Evolutionary conservation across 92 coral and sea anemone genomes (phyloP).

Genomic region (Zoanthus solanderi): DNA sequence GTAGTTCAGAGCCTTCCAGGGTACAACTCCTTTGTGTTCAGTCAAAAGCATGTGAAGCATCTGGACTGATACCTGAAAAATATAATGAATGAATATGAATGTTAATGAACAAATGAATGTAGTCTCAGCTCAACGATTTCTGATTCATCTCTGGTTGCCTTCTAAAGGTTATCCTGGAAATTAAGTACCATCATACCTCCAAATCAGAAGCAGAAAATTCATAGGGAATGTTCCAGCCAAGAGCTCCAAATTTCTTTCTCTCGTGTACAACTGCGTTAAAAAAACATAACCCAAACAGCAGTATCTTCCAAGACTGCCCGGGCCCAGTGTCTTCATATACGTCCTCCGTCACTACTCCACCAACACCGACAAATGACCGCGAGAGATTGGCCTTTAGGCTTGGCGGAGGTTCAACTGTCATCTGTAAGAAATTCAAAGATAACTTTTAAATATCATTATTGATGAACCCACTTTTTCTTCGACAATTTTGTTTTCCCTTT

Average conservation of each 20-base stretch:
- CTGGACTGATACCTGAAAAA: slow-evolving; percentile 85
- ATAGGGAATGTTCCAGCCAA: slow-evolving; percentile 98
- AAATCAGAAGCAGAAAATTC: slow-evolving; percentile 93
- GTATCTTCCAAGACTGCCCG: slow-evolving; percentile 94
- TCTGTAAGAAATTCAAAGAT: slow-evolving; percentile 50
- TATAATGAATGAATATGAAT: neutral
- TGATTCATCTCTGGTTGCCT: neutral
- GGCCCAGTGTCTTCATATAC: slow-evolving; percentile 91
- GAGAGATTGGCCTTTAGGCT: slow-evolving; percentile 95
- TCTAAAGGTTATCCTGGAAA: neutral
- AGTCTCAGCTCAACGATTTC: too few relatives aligned
- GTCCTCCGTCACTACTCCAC: slow-evolving; percentile 89
- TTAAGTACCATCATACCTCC: slow-evolving; percentile 68
- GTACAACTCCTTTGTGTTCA: slow-evolving; percentile 87
- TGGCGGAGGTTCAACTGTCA: slow-evolving; percentile 98
- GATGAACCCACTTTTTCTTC: too few relatives aligned
- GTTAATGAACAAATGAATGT: neutral
- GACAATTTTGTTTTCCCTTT: neutral
- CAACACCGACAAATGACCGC: slow-evolving; percentile 91
- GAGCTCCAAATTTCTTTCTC: slow-evolving; percentile 89
- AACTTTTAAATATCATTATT: neutral
- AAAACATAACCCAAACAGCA: slow-evolving; percentile 94
- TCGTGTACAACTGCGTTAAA: slow-evolving; percentile 97
- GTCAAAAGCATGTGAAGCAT: slow-evolving; percentile 93
- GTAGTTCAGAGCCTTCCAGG: slow-evolving; percentile 90